These are phyloP conservation scores for Carassius auratus DNA, from an alignment of 2,113 vertebrate species.

Conservation along the genomic window DNA sequence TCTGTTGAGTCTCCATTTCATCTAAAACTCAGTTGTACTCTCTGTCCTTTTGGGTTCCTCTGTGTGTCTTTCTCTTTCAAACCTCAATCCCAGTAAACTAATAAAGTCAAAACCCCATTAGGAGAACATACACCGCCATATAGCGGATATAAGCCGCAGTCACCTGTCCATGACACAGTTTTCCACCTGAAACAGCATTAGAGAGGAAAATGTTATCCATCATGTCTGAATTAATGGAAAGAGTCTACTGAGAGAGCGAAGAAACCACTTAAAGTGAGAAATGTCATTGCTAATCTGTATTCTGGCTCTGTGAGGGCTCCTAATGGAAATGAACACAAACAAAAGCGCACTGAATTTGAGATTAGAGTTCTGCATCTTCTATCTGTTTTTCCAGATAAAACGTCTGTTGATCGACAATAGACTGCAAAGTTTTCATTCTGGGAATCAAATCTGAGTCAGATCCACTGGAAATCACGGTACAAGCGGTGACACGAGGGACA, in stretches of 20 bases:
- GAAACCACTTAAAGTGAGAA: constrained; percentile 30
- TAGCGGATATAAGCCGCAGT: constrained; percentile 38
- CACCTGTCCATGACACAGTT: constrained; percentile 57
- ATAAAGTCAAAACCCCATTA: constrained; percentile 56
- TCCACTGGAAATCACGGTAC: neutral
- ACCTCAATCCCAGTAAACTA: constrained; percentile 59
- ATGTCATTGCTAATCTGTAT: constrained; percentile 33
- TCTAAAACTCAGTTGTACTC: neutral
- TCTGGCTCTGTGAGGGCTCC: constrained; percentile 3
- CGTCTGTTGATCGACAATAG: neutral
- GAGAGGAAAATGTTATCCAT: constrained; percentile 53
- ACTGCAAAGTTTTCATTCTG: neutral
- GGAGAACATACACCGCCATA: constrained; percentile 48
- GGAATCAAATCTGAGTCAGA: neutral
- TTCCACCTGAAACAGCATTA: constrained; percentile 62
- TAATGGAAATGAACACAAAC: constrained; percentile 31
- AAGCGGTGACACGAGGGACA: neutral
- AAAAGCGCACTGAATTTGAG: neutral
- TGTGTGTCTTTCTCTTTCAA: neutral
- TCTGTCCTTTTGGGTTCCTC: neutral
- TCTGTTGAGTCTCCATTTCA: neutral
- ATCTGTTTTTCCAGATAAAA: constrained; percentile 3
- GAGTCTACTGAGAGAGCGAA: constrained; percentile 29
- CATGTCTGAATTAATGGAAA: constrained; percentile 45
- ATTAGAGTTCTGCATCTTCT: neutral